Base-by-base conservation (phyloP, 2,888 invertebrate genomes). In the Dasypogon diadema region DNA sequence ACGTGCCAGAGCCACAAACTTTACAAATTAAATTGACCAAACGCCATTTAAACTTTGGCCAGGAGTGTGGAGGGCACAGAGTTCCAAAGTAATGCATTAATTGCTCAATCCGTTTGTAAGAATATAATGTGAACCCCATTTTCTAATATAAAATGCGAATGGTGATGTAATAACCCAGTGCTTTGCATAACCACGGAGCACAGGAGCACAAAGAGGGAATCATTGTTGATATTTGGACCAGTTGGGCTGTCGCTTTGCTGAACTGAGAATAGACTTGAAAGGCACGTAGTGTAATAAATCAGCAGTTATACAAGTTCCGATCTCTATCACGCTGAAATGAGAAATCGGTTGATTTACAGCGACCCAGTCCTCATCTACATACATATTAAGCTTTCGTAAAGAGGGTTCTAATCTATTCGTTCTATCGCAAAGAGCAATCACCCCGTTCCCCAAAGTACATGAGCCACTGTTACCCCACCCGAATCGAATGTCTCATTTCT, bases 1-100 rank as follows among this genome's bases (percentile, higher is more conserved):
- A 65, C 18, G 48, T 65, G 48, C 65, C 65, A 65, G 48, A 24
- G 24, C 54, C 48, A 46, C 14, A 65, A 65, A 65, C 46, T 65
- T 48, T 65, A 65, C 65, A 65, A 65, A 65, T 65, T 65, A 65
- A 65, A 65, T 77, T 77, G 77, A 77, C 77, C 77, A 75, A 56
- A 46, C 56, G 70, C 75, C 73, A 77, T 77, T 77, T 77, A 77
- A 76, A 77, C 77, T 77, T 76, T 77, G 74, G 65, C 76, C 73
- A 72, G 54, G 65, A 77, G 55, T 56, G 56, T 30, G 51, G 75
- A 34, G 55, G 30, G 72, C 26, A 26, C 24, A 10, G 18, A 54
- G 3, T 54, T 30, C 22, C 22, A 4, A 10, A 51, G 54, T 24
- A 26, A 51, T 34, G 70, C 26, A 18, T 24, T 70, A 70, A 70